phyloP scores from a whole-genome alignment of 2,797 vertebrate species.

The Numenius phaeopus region DNA sequence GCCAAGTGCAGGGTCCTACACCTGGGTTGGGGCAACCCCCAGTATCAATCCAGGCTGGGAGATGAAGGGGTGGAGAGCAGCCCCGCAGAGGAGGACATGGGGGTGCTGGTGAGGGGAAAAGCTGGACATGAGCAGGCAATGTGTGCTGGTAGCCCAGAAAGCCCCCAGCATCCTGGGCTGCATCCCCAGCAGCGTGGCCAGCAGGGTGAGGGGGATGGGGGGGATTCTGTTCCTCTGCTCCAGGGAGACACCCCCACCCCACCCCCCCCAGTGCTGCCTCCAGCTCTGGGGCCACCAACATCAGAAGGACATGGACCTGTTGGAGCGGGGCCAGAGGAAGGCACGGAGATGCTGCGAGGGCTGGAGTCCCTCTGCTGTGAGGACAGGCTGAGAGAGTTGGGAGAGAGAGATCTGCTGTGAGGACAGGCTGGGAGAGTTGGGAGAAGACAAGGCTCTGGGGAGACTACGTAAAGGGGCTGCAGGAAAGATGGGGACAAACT shows the following conservation, averaged over 20 bases:
- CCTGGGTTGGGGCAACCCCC: too few species aligned
- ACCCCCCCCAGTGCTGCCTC: not conserved
- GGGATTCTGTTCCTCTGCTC: not conserved
- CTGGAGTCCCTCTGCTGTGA: not conserved
- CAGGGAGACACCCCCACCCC: too few species aligned
- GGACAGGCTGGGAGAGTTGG: not conserved
- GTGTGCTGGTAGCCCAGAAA: too few species aligned
- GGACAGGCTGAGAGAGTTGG: not conserved
- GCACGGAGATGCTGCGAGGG: not conserved
- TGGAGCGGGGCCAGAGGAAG: not conserved
- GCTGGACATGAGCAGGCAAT: too few species aligned
- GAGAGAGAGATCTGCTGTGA: not conserved
- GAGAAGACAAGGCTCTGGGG: not conserved
- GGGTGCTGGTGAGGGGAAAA: too few species aligned
- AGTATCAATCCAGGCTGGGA: too few species aligned
- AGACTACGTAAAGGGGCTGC: not conserved
- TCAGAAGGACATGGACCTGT: not conserved
- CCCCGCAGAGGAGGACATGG: too few species aligned
- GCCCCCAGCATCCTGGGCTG: too few species aligned
- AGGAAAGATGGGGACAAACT: not conserved
- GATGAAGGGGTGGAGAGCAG: too few species aligned
- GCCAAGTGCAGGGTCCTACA: too few species aligned
- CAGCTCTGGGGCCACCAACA: not conserved
- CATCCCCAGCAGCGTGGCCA: not conserved
- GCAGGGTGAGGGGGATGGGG: not conserved